These are phyloP conservation scores for Neopipo cinnamomea DNA, from an alignment of 2,113 vertebrate species.

Conservation along the genomic window DNA sequence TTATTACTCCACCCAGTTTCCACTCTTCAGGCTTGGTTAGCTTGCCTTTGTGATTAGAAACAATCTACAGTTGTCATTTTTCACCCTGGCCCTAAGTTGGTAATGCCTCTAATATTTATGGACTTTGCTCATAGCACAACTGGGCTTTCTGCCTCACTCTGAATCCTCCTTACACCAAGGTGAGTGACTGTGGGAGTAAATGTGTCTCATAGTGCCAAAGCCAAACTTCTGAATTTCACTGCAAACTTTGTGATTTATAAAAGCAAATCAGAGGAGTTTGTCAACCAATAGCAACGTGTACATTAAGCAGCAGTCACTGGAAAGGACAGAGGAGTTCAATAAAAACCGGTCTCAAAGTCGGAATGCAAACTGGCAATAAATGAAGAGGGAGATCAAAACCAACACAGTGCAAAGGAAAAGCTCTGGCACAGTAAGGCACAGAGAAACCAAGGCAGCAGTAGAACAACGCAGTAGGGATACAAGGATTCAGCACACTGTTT, in stretches of 20 bases:
- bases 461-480: not conserved
- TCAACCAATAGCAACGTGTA: not conserved
- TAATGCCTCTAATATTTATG: not conserved
- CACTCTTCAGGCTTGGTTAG: not conserved
- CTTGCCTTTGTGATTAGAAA: not conserved
- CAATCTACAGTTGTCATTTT: not conserved
- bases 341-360: not conserved
- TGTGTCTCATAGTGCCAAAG: not conserved
- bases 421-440: rapidly evolving
- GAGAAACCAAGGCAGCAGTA: not conserved
- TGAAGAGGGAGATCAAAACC: not conserved
- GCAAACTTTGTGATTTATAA: not conserved
- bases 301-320: not conserved
- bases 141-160: not conserved
- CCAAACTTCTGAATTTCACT: not conserved
- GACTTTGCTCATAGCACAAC: not conserved
- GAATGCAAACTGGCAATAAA: not conserved
- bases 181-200: not conserved
- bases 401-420: not conserved
- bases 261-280: constrained; percentile 29
- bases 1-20: not conserved
- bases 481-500: not conserved
- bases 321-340: not conserved
- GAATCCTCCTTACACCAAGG: not conserved
- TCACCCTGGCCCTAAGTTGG: not conserved